A percentile compares a stretch with the other conserved stretches of the same genome.
phyloP scores from a whole-genome alignment of 2,113 vertebrate genomes.

The Triplophysa tibetana region DNA sequence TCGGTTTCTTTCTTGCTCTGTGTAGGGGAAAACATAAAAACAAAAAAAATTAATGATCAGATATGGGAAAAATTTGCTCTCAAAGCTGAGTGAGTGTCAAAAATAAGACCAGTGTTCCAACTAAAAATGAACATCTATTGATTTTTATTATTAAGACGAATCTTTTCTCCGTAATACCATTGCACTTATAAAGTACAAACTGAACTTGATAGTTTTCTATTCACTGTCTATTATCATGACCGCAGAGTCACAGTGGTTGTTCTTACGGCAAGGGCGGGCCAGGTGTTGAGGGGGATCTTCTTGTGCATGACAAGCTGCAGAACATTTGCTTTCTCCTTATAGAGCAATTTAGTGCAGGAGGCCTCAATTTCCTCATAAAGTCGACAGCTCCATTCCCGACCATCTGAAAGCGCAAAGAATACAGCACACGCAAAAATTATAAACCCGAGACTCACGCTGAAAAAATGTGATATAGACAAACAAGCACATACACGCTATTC shows the following conservation, averaged over 20 bases:
- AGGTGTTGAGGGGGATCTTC: slow-evolving; percentile 91
- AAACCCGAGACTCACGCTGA: background rate
- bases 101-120: too few species aligned
- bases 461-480: background rate
- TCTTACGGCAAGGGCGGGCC: slow-evolving; percentile 87
- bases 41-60: background rate
- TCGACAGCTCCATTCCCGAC: slow-evolving; percentile 90
- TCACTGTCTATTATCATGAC: background rate
- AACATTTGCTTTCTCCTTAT: slow-evolving; percentile 86
- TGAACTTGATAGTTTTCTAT: too few species aligned
- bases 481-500: background rate
- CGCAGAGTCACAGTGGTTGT: background rate
- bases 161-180: too few species aligned
- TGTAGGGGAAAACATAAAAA: slow-evolving; percentile 44
- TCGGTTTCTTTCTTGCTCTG: slow-evolving; percentile 86
- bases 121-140: too few species aligned
- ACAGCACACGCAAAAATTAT: background rate
- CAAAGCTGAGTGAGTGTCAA: too few species aligned
- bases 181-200: too few species aligned
- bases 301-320: slow-evolving; percentile 90
- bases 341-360: slow-evolving; percentile 88
- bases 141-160: too few species aligned
- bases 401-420: slow-evolving; percentile 71
- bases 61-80: background rate
- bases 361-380: slow-evolving; percentile 92